A percentile compares a stretch with the other conserved stretches of the same genome.
phyloP scores from a whole-genome alignment of 2,888 invertebrate species.

The Xanthia togata region DNA sequence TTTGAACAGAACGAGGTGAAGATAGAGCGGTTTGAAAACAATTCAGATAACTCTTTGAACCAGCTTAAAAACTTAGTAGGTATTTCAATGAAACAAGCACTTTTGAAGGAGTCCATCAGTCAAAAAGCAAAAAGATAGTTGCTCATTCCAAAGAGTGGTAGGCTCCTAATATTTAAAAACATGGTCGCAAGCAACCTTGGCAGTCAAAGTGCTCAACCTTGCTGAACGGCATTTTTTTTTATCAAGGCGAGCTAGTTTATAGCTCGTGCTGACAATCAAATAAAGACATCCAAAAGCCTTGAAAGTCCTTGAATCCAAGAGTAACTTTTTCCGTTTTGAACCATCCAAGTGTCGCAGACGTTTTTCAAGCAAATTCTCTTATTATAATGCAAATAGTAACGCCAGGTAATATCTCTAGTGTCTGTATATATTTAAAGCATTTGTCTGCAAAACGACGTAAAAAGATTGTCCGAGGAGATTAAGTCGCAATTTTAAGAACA shows the following conservation, averaged over 20 bases:
- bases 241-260: neutral
- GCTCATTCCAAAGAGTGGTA: too few relatives aligned
- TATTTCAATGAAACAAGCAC: neutral
- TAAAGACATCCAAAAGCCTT: neutral
- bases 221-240: neutral
- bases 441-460: constrained; percentile 41
- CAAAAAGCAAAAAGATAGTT: too few relatives aligned
- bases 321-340: neutral
- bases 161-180: neutral
- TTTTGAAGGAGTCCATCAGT: neutral
- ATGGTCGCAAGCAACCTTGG: neutral
- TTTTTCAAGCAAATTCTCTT: constrained; percentile 26
- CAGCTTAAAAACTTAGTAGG: neutral
- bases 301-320: neutral
- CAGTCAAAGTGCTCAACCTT: neutral
- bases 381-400: constrained; percentile 33
- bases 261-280: neutral
- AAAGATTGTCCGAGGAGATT: constrained; percentile 37
- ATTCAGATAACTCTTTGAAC: neutral
- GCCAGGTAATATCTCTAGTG: constrained; percentile 27
- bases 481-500: constrained; percentile 8
- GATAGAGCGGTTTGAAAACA: neutral
- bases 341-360: constrained; percentile 18
- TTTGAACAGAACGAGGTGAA: neutral
- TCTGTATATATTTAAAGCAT: constrained; percentile 35